Conservation (phyloP, 2,113 vertebrate species). For the Eidolon helvum region DNA sequence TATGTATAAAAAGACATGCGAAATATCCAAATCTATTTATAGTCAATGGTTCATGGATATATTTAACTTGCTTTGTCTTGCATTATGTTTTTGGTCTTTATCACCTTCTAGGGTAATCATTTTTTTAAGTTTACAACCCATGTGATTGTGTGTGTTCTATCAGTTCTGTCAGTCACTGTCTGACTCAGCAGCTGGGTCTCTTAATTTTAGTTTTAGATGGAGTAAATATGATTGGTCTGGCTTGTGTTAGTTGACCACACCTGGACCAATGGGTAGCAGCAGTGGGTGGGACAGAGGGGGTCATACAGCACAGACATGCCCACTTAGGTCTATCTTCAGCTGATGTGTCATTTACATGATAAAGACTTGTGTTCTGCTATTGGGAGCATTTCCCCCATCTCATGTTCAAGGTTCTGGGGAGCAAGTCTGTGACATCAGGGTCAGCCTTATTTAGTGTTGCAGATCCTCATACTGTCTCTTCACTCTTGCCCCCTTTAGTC, state of each 20-base stretch:
- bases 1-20: not conserved
- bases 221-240: not conserved
- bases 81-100: not conserved
- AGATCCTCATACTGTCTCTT: not conserved
- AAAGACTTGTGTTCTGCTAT: no score
- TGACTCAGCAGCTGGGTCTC: not conserved
- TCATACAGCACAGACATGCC: not conserved
- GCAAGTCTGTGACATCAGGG: not conserved
- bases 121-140: not conserved
- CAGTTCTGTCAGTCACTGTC: not conserved
- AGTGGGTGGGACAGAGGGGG: not conserved
- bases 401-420: not conserved
- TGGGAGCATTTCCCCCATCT: not conserved
- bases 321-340: not conserved
- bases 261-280: not conserved
- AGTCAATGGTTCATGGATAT: not conserved
- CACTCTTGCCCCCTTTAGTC: accelerated
- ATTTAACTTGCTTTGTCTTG: not conserved
- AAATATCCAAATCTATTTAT: not conserved
- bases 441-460: not conserved
- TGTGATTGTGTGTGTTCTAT: not conserved
- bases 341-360: not conserved
- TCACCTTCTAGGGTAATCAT: not conserved
- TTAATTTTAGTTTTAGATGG: not conserved
- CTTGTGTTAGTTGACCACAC: not conserved